Evolutionary conservation across 2,888 invertebrate species (phyloP), one percentile per base, ranked within the genome.

Genomic region (Epirrhoe alternata): DNA sequence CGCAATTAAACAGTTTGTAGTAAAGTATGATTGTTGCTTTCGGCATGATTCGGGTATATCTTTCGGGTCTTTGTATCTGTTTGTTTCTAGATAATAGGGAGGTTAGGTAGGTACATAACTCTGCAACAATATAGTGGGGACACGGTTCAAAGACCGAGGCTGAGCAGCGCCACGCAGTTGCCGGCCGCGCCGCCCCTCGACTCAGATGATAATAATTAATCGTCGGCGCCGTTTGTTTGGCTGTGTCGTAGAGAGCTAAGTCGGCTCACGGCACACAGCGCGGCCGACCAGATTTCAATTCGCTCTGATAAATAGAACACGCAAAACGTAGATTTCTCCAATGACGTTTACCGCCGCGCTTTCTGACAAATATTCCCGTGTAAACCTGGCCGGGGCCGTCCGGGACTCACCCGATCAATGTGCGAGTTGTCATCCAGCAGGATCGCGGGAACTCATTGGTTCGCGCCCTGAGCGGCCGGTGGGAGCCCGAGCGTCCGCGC

Each of bases 361-460:
- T 61, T 38, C 51, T 17, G 24, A 30, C 50, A 59, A 64, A 61
- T 50, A 72, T 66, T 57, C 63, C 61, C 62, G 50, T 52, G 42
- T 42, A 56, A 49, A 24, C 56, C 53, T 53, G 42, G 61, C 58
- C 42, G 24, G 24, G 24, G 24, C 24, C 24, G 24, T 38, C 50
- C 60, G 51, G 69, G 72, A 89, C 92, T 90, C 86, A 92, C 91
- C 88, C 88, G 89, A 90, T 91, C 89, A 87, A 88, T 89, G 90
- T 85, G 85, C 80, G 84, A 85, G 86, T 81, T 81, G 86, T 86
- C 87, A 87, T 81, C 81, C 76, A 81, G 77, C 77, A 77, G 82
- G 81, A 86, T 81, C 79, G 81, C 80, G 80, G 81, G 78, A 78
- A 79, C 77, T 81, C 88, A 88, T 90, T 86, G 88, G 88, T 86